Evolutionary conservation across 2,113 vertebrate species (phyloP).

Genomic region (Anser brachyrhynchus): DNA sequence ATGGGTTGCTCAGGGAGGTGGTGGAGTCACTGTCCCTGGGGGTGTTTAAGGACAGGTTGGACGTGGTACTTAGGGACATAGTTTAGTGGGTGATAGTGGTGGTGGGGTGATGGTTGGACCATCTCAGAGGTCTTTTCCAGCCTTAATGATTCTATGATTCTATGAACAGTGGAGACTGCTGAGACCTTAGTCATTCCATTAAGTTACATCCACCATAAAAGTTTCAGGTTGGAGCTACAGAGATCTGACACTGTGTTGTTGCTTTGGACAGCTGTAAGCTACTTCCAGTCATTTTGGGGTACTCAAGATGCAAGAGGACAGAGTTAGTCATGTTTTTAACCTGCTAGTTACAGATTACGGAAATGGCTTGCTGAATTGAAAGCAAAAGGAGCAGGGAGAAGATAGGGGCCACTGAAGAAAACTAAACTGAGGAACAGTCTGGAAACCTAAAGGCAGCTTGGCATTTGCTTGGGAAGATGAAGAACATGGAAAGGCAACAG

Average conservation of each 20-base stretch:
- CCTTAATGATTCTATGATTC: no score
- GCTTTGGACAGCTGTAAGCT: neutral
- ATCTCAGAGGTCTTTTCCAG: no score
- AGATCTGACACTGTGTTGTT: neutral
- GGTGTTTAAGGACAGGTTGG: no score
- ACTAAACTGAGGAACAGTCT: neutral
- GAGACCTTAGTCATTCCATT: neutral
- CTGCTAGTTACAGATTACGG: neutral
- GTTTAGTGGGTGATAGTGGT: no score
- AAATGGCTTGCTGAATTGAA: neutral
- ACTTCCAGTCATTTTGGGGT: neutral
- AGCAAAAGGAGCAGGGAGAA: neutral
- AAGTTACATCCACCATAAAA: neutral
- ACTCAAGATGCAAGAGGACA: neutral
- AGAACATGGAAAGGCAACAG: neutral
- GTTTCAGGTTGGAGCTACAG: neutral
- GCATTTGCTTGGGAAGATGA: neutral
- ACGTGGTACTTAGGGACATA: no score
- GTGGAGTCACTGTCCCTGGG: no score
- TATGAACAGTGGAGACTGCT: neutral
- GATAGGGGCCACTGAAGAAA: neutral
- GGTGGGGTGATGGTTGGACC: no score
- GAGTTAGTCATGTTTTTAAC: neutral
- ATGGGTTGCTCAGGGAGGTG: no score
- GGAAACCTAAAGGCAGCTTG: neutral